A percentile compares a stretch with the other conserved stretches of the same genome.
Conservation (phyloP, 2,888 invertebrate species). For the Drosophila quinaria region DNA sequence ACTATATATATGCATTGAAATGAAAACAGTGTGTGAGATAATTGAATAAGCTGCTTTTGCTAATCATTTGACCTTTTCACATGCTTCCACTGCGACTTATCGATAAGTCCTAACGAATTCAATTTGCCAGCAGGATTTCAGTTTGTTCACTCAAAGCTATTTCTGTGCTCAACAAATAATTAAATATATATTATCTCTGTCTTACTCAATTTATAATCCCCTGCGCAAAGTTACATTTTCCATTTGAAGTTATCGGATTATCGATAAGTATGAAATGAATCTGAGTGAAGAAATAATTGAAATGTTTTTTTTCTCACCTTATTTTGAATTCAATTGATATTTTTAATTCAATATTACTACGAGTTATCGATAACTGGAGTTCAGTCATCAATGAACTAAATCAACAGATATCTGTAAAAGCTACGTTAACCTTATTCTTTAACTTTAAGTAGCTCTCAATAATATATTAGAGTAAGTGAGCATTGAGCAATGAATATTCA, state of each 20-base stretch:
- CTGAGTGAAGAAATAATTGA: too few relatives aligned
- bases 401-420: not conserved
- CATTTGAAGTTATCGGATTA: conserved; percentile 1
- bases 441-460: too few relatives aligned
- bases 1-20: not conserved
- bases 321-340: not conserved
- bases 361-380: not conserved
- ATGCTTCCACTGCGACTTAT: conserved; percentile 5
- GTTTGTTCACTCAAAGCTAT: not conserved
- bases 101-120: conserved; percentile 9
- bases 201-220: not conserved
- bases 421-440: not conserved
- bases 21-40: conserved; percentile 1
- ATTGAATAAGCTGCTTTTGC: conserved; percentile 18
- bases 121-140: not conserved
- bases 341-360: too few relatives aligned
- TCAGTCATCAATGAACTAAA: not conserved
- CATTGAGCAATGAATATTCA: too few relatives aligned
- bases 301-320: too few relatives aligned
- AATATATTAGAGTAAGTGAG: too few relatives aligned
- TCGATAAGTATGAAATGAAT: conserved; percentile 4
- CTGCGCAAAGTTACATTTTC: not conserved
- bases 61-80: conserved; percentile 15
- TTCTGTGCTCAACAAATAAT: not conserved
- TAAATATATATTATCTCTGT: not conserved